Percentiles rank a stretch among this genome's conserved stretches.
These are phyloP conservation scores for Lacanobia oleracea DNA, from an alignment of 2,888 invertebrate genomes.

Conservation along the genomic window DNA sequence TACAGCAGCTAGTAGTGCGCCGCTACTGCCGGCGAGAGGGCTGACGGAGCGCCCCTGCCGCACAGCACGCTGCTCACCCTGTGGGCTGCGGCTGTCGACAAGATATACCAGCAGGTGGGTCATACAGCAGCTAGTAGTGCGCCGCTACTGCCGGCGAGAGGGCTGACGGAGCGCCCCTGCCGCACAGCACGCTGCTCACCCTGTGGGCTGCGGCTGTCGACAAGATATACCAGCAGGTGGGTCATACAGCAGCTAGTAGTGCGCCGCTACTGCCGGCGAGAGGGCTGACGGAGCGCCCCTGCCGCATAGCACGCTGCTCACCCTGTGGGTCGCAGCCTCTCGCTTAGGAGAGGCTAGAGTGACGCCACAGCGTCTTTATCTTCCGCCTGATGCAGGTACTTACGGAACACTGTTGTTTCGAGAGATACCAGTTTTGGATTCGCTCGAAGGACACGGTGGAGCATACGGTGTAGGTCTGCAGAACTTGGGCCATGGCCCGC, in stretches of 20 bases:
- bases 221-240: slow-evolving; percentile 89
- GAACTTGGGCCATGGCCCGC: no score
- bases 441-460: no score
- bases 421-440: no score
- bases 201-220: slow-evolving; percentile 91
- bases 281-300: slow-evolving; percentile 84
- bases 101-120: slow-evolving; percentile 88
- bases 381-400: no score
- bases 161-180: slow-evolving; percentile 82
- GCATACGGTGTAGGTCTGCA: no score
- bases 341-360: no score
- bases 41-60: slow-evolving; percentile 82
- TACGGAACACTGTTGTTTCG: no score
- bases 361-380: no score
- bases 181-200: slow-evolving; percentile 77
- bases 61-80: slow-evolving; percentile 78
- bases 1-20: slow-evolving; percentile 67
- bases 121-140: slow-evolving; percentile 56
- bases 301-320: slow-evolving; percentile 76
- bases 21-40: slow-evolving; percentile 83
- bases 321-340: slow-evolving; percentile 87
- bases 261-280: slow-evolving; percentile 84
- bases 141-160: slow-evolving; percentile 84
- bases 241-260: slow-evolving; percentile 29
- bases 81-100: slow-evolving; percentile 92